A percentile compares a stretch with the other conserved stretches of the same genome.
These are phyloP conservation scores for Acanthurus leucopareius DNA, from an alignment of 2,797 vertebrate genomes.

Conservation along the genomic window DNA sequence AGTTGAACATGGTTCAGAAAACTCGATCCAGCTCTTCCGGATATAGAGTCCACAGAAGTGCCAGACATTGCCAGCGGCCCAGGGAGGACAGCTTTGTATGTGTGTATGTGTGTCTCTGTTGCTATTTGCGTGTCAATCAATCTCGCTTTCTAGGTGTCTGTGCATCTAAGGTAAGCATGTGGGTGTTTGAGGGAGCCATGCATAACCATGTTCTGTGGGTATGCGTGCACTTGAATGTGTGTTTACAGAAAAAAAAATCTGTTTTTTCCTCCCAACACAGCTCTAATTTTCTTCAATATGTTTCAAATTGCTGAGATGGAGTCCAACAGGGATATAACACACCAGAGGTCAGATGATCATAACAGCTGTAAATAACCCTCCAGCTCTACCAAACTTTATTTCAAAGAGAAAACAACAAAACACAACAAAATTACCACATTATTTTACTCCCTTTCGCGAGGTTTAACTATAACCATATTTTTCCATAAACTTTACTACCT, in stretches of 20 bases:
- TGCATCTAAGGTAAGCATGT: slow-evolving; percentile 15
- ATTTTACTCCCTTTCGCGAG: no score
- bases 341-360: no score
- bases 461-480: no score
- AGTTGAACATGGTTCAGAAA: slow-evolving; percentile 36
- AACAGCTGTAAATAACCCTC: no score
- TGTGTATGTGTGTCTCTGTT: slow-evolving; percentile 22
- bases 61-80: slow-evolving; percentile 57
- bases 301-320: no score
- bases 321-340: no score
- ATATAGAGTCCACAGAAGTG: slow-evolving; percentile 44
- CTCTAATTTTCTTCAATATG: not conserved
- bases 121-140: slow-evolving; percentile 19
- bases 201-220: slow-evolving; percentile 19
- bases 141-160: slow-evolving; percentile 4
- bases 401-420: no score
- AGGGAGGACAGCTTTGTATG: slow-evolving; percentile 22
- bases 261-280: not conserved
- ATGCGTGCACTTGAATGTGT: not conserved
- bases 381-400: no score
- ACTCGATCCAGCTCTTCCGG: slow-evolving; percentile 36
- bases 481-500: no score
- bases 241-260: slow-evolving; percentile 17
- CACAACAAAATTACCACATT: no score
- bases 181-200: slow-evolving; percentile 23